Evolutionary conservation across 2,113 vertebrate species (phyloP), one percentile per base, ranked within the genome.

Genomic region (Psittacara wagleri): DNA sequence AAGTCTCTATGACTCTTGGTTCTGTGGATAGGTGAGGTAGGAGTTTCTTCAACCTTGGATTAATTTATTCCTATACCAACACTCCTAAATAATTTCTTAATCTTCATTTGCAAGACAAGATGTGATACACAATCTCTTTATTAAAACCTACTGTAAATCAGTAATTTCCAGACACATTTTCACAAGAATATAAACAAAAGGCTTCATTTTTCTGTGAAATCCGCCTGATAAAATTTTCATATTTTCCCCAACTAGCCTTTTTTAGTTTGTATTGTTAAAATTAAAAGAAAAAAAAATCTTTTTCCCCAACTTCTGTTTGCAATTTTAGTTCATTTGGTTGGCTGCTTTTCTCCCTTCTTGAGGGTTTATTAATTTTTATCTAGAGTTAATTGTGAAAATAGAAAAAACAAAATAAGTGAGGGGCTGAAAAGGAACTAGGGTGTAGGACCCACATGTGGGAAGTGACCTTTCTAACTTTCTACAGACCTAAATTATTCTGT

Each of bases 181-280:
- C 75, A 33, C 2, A 1, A 46, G 5, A 75, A 43, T 43, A 49
- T 5, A 16, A 74, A 41, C 12, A 66, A n/a, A 29, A 86, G 43
- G 0, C 3, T 62, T 81, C 31, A 6, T 0, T 49, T 81, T 73
- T 74, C 17, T 43, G 8, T 44, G 9, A 88, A 66, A 11, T 31
- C 7, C 2, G 5, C 9, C 7, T 7, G 1, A 15, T 48, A 29
- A 1, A 20, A 31, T 54, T 57, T 67, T 48, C 6, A 2, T 18
- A 11, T 31, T 85, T 90, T 66, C 41, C 15, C 9, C 0, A 0
- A 59, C 4, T 11, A 51, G 1, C 0, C 19, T 1, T 35, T 29
- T 55, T 23, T 10, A 3, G 0, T 6, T 1, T 52, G 1, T 17
- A 6, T 31, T 33, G 75, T 69, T 46, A 4, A 3, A 7, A 46